phyloP scores from a whole-genome alignment of 2,888 invertebrate species.

The Microctonus brassicae region DNA sequence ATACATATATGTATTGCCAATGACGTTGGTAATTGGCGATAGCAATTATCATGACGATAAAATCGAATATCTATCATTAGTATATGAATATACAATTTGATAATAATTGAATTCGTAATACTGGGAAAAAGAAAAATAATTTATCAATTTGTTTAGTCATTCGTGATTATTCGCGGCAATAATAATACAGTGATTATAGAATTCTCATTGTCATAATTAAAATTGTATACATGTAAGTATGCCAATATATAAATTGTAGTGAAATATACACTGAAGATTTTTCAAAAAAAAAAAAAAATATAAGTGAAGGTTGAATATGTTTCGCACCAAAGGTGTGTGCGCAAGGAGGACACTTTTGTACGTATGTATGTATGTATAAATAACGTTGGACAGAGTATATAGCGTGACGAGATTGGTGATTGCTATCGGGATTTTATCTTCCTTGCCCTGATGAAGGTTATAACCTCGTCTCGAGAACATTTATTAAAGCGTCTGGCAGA shows the following conservation, averaged over 20 bases:
- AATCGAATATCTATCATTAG: background rate
- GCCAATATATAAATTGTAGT: too few relatives aligned
- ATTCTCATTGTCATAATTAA: background rate
- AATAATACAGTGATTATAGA: background rate
- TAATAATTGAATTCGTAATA: background rate
- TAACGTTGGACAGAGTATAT: conserved; percentile 28
- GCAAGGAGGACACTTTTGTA: conserved; percentile 14
- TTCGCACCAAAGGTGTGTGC: background rate
- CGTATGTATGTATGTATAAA: conserved; percentile 5
- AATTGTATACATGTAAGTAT: background rate
- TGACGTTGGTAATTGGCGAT: background rate
- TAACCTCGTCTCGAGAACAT: conserved; percentile 61
- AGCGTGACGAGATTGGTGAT: conserved; percentile 61
- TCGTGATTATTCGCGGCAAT: background rate
- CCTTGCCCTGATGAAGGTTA: conserved; percentile 61
- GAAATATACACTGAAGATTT: too few relatives aligned
- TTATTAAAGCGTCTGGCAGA: conserved; percentile 58
- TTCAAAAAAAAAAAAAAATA: too few relatives aligned
- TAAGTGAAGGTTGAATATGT: background rate
- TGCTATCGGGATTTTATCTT: conserved; percentile 60
- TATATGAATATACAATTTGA: background rate
- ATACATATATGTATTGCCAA: background rate
- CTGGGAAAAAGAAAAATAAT: background rate
- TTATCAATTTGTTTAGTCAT: background rate
- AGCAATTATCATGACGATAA: background rate